phyloP scores from a whole-genome alignment of 2,113 vertebrate species.

The Gorsachius goisagi region DNA sequence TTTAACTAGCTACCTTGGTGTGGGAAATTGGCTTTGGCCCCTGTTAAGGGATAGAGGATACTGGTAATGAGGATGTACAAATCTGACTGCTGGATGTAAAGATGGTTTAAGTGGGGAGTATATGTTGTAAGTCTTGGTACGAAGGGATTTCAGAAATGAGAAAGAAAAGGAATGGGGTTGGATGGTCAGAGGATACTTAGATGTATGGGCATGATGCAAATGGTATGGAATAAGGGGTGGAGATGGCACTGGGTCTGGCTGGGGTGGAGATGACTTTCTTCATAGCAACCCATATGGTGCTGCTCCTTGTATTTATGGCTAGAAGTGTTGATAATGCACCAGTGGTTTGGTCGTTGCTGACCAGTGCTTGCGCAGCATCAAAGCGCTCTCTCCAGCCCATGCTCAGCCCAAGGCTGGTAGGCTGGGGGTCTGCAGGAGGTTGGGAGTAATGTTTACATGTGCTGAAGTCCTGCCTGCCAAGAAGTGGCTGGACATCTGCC shows the following conservation, averaged over 20 bases:
- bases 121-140: accelerated
- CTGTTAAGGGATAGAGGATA: not conserved
- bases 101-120: not conserved
- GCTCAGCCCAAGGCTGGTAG: accelerated
- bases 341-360: not conserved
- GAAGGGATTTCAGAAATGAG: not conserved
- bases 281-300: not conserved
- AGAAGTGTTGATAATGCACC: not conserved
- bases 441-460: accelerated
- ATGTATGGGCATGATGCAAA: not conserved
- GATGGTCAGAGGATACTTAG: not conserved
- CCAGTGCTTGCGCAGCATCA: not conserved
- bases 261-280: not conserved
- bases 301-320: not conserved
- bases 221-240: not conserved
- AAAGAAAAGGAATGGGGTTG: not conserved
- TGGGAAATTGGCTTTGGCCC: not conserved
- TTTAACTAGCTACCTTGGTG: not conserved
- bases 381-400: not conserved
- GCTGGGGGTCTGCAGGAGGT: not conserved
- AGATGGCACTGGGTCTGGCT: not conserved
- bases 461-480: not conserved
- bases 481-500: not conserved
- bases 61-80: not conserved
- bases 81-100: not conserved